Percentiles rank a stretch among this genome's conserved stretches.
Evolutionary conservation across 2,113 vertebrate genomes (phyloP).

Genomic region (Recurvirostra avosetta): DNA sequence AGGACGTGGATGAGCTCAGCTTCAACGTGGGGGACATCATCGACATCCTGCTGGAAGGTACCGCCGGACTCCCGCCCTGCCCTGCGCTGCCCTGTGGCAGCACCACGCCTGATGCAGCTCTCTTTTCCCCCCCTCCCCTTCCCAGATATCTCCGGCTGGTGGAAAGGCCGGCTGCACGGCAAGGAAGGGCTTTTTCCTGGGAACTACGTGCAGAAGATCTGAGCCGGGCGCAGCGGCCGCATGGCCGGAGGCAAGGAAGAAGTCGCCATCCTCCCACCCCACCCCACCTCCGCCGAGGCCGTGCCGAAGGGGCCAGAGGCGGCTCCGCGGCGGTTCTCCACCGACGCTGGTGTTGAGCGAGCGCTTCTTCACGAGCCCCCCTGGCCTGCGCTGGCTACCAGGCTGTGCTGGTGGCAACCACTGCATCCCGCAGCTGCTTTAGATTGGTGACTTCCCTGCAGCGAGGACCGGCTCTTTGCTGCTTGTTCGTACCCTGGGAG

Average conservation of each 20-base stretch:
- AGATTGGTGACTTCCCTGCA: not conserved
- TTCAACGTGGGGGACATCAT: conserved; percentile 88
- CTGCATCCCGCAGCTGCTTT: fast-evolving
- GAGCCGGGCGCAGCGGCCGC: not conserved
- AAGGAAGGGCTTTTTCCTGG: conserved; percentile 93
- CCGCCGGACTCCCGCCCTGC: not conserved
- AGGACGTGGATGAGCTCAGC: conserved; percentile 93
- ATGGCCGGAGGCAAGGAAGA: not conserved
- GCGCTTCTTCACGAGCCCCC: fast-evolving
- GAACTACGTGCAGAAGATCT: conserved; percentile 97
- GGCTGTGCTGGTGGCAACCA: fast-evolving
- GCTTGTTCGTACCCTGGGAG: not conserved
- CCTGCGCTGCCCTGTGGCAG: not conserved
- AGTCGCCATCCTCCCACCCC: not conserved
- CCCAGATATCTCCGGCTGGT: conserved; percentile 91
- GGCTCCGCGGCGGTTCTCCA: not conserved
- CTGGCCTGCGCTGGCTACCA: fast-evolving
- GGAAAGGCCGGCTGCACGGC: conserved; percentile 87
- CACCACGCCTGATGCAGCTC: fast-evolving
- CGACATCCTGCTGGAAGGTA: conserved; percentile 89
- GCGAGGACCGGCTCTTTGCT: not conserved
- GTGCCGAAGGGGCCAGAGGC: not conserved
- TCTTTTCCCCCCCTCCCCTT: not conserved
- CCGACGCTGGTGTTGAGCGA: fast-evolving
- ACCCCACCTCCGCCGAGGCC: not conserved